phyloP scores from a whole-genome alignment of 2,888 invertebrate genomes.

The Diploptera punctata region DNA sequence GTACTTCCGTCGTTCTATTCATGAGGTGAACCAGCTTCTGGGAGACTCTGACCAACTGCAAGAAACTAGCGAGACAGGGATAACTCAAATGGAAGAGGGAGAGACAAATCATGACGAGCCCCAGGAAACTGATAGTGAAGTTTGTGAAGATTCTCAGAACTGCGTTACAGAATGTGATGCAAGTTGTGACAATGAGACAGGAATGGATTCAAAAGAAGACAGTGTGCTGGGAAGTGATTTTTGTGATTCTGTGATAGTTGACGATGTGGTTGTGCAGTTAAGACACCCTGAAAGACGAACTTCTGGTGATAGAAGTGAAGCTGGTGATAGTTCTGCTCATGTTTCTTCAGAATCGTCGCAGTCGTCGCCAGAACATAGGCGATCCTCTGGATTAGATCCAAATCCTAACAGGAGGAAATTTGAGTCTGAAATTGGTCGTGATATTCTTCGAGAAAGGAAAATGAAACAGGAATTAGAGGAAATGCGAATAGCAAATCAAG shows the following conservation, averaged over 20 bases:
- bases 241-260: constrained; percentile 2
- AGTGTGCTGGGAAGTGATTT: background rate
- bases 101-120: no score
- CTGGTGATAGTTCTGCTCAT: background rate
- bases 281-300: background rate
- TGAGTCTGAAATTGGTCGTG: constrained; percentile 59
- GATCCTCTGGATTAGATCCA: background rate
- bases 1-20: constrained; percentile 73
- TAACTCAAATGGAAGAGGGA: background rate
- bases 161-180: background rate
- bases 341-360: constrained; percentile 2
- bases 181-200: background rate
- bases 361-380: constrained; percentile 31
- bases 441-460: constrained; percentile 56
- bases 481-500: constrained; percentile 32
- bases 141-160: background rate
- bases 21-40: constrained; percentile 72
- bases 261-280: background rate
- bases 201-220: background rate
- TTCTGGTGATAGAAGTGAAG: constrained; percentile 4
- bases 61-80: background rate
- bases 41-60: constrained; percentile 47
- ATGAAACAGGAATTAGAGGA: constrained; percentile 55
- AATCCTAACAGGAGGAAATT: constrained; percentile 51
- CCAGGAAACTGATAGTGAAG: background rate